Conservation (phyloP, 2,113 vertebrate species). For the Aythya baeri region DNA sequence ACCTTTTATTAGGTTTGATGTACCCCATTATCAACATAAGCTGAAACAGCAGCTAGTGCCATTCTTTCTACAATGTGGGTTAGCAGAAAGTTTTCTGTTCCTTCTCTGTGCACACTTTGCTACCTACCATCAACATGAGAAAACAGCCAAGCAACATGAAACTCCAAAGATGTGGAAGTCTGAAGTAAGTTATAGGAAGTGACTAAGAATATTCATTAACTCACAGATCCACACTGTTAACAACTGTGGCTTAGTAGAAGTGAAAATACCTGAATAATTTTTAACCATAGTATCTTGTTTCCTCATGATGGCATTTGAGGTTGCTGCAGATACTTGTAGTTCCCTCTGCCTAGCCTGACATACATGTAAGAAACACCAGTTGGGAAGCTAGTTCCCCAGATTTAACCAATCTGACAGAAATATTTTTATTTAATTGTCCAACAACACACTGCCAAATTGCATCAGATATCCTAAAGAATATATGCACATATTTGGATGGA, state of each 20-base stretch:
- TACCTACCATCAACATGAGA: not conserved
- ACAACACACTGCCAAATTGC: not conserved
- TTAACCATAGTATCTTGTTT: not conserved
- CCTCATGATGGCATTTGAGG: not conserved
- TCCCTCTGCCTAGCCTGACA: not conserved
- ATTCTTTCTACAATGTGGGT: not conserved
- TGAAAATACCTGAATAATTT: not conserved
- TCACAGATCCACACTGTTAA: fast-evolving
- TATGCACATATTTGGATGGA: not conserved
- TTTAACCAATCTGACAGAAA: not conserved
- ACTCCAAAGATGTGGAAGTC: not conserved
- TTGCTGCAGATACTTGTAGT: fast-evolving
- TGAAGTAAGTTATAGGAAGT: not conserved
- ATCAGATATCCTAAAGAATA: not conserved
- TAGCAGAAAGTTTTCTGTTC: not conserved
- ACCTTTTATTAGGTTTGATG: not conserved
- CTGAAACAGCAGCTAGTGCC: not conserved
- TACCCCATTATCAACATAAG: not conserved
- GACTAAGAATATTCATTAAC: not conserved
- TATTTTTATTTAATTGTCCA: not conserved
- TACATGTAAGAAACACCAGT: not conserved
- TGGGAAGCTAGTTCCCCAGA: not conserved
- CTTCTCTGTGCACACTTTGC: not conserved
- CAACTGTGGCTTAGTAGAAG: not conserved
- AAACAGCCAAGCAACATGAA: not conserved